Base-by-base conservation (phyloP, 2,888 invertebrate species). In the Dilophus febrilis region DNA sequence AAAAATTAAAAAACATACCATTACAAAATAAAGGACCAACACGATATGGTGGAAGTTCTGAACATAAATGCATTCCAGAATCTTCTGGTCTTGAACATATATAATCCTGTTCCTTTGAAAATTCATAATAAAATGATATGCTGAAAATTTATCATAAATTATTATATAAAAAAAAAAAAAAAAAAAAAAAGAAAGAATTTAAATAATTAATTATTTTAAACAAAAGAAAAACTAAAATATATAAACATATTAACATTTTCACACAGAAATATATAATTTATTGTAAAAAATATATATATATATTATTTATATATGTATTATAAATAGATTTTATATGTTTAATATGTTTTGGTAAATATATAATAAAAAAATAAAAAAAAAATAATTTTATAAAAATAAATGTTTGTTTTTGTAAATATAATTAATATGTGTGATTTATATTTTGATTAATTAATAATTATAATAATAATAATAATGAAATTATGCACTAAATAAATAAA, bases 41-140 rank as follows among this genome's bases (percentile, higher is more conserved):
- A 48, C 77, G 71, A 55, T 71, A 78, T 14, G 85, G 79, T 42
- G 92, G 87, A 50, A 95, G 76, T 58, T 83, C 71, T 38, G 72
- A 70, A 60, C 95, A 95, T 31, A 70, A 67, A 61, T 95, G 92
- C 90, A 97, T 91, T 27, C 98, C 98, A 47, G 81, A 87, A 59
- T 90, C 88, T 50, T 87, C 85, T 28, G 84, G 79, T 50, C 81
- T 78, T 48, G 90, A 86, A 68, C 98, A 98, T 55, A 98, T 97
- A 67, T 92, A 98, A 65, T 98, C 98, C 66, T 87, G 76, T 56
- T 87, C 87, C 64, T 80, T 81, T 44, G 79, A 77, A 66, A 81
- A 77, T 64, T 81, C 80, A 71, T 87, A 91, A 72, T 84, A 85
- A 58, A 80, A 77, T 52, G 85, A 80, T 58, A 73, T 70, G 64